These are phyloP conservation scores for Plectus sambesii DNA, from an alignment of 1,140 invertebrate species.

Conservation along the genomic window DNA sequence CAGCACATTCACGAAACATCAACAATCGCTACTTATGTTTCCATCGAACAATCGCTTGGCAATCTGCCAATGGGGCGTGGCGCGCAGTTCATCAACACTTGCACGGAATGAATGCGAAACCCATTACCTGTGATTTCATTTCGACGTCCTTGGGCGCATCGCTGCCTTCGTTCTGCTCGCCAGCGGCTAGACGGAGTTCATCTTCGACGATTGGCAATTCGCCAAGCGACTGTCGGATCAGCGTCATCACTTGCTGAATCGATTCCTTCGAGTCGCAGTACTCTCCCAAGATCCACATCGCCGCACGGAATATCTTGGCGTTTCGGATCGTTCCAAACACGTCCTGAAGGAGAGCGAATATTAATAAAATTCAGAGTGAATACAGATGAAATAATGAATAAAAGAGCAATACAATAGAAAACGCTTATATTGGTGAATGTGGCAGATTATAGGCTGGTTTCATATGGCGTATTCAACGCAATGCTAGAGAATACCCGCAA, in stretches of 20 bases:
- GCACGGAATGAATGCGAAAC: not conserved
- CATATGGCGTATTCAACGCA: no score
- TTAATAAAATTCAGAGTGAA: conserved; percentile 9
- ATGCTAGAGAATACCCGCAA: no score
- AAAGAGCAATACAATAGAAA: conserved; percentile 4
- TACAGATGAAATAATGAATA: conserved; percentile 2
- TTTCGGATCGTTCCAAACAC: conserved; percentile 63
- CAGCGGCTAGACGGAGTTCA: conserved; percentile 56
- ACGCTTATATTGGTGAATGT: no score
- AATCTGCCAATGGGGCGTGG: no score
- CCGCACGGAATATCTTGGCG: conserved; percentile 68
- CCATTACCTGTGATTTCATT: no score
- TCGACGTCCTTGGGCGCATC: conserved; percentile 6
- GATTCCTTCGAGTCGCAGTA: conserved; percentile 69
- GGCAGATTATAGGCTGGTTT: no score
- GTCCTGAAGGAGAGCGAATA: conserved; percentile 55
- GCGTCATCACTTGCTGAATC: conserved; percentile 28
- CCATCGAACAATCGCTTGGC: no score
- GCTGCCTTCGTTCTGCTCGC: conserved; percentile 17
- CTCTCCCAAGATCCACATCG: conserved; percentile 95
- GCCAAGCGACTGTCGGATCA: conserved; percentile 43
- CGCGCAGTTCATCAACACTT: not conserved
- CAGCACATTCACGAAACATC: no score
- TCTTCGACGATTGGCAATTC: conserved; percentile 75
- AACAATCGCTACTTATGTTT: no score